These are phyloP conservation scores for Dendrophyllia cribrosa DNA, from an alignment of 64 coral and sea anemone genomes.

Conservation along the genomic window DNA sequence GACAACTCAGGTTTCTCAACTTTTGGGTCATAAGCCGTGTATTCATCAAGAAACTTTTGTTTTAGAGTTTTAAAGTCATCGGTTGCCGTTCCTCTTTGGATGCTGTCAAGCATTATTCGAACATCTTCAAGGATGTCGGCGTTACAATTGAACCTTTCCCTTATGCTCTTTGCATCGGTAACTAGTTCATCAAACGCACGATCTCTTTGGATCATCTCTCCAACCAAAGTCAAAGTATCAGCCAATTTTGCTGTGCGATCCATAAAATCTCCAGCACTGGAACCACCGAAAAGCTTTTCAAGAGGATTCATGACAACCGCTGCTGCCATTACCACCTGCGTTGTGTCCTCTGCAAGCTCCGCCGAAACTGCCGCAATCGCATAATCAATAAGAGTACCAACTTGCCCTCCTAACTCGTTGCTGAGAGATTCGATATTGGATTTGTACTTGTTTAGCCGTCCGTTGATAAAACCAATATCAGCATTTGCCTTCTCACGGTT, in stretches of 20 bases:
- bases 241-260: neutral
- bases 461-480: conserved; percentile 4
- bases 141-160: neutral
- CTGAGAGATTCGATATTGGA: neutral
- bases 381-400: neutral
- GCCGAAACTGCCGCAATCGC: neutral
- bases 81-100: neutral
- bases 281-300: neutral
- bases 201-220: too few relatives aligned
- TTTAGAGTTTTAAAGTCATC: neutral
- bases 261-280: neutral
- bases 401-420: neutral
- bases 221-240: neutral
- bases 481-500: conserved; percentile 3
- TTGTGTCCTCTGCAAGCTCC: neutral
- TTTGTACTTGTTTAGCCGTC: conserved; percentile 1
- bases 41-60: conserved; percentile 10
- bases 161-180: neutral
- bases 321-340: neutral
- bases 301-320: neutral
- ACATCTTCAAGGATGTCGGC: neutral
- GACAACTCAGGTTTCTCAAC: neutral
- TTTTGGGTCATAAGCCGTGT: neutral
- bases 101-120: neutral
- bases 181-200: neutral